Base-by-base conservation (phyloP, 2,888 invertebrate species). In the Mythimna impura region DNA sequence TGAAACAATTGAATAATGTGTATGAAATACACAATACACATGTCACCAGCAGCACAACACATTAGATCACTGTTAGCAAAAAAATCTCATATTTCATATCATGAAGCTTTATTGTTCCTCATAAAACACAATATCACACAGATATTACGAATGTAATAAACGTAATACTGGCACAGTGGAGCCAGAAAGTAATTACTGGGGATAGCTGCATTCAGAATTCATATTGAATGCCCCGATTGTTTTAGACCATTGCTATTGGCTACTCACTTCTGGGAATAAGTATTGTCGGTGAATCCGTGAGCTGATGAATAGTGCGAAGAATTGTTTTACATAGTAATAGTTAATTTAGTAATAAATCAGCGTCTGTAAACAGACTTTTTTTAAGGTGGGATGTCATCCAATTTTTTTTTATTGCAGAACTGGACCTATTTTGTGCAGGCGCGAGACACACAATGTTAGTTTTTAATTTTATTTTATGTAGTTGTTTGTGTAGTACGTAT, bases 191-290 rank as follows among this genome's bases (percentile, higher is more conserved):
- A 78, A 85, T 86, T 85, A 83, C 81, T 64, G 76, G 64, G 63
- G 72, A 83, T 78, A 76, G 71, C 71, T 78, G 73, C 70, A 77
- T 81, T 22, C 75, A 71, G 73, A 75, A 83, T 78, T 82, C 71
- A 82, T 84, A 85, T 81, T 71, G 80, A 66, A 73, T 68, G 60
- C 69, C 25, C 36, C 67, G 71, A 83, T 86, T 86, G 82, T 87
- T 85, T 85, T 72, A 78, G 79, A 69, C 65, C 73, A 69, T 73
- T 40, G 61, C 66, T 63, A 66, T 76, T 74, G 52, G 68, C 12
- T 66, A n/a, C 17, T 17, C 40, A 43, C 22, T 60, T 36, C 65
- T 30, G 60, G 47, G 60, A 71, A 63, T 67, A 43, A 43, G 43
- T 43, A 76, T 64, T 73, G 61, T n/a, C 22, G 47, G 22, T 57